Conservation (phyloP, 2,113 vertebrate genomes). For the Heloderma charlesbogerti region DNA sequence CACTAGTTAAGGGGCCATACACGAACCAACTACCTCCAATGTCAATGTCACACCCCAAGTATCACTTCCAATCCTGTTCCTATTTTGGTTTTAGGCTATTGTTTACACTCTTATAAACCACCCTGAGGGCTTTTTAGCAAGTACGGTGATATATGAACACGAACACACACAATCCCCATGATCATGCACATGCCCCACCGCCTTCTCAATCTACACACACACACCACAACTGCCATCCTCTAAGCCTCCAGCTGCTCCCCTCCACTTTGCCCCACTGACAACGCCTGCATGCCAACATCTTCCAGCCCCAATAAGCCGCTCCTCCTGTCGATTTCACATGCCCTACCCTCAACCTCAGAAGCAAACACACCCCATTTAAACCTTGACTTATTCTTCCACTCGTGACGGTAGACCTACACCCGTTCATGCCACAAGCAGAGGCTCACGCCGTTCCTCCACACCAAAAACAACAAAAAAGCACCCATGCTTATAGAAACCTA, state of each 20-base stretch:
- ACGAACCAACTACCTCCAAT: no score
- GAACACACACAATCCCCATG: no score
- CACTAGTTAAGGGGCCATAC: no score
- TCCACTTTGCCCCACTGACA: neutral
- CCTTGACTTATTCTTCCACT: neutral
- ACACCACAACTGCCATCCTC: neutral
- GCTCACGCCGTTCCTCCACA: neutral
- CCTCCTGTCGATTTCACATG: neutral
- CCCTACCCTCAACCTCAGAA: neutral
- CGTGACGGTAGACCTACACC: neutral
- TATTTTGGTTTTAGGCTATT: no score
- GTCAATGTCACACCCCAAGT: neutral
- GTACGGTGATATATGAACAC: no score
- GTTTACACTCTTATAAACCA: no score
- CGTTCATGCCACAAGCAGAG: fast-evolving
- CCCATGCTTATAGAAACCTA: neutral
- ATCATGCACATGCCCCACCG: no score
- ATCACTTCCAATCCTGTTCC: neutral
- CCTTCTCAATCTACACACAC: neutral
- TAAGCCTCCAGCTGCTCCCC: neutral
- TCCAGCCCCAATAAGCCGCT: neutral
- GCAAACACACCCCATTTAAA: neutral
- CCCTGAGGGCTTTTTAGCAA: no score
- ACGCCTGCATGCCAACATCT: neutral
- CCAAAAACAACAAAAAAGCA: no score